Base-by-base conservation (phyloP, 1,140 invertebrate genomes). In the Diorhabda elongata region DNA sequence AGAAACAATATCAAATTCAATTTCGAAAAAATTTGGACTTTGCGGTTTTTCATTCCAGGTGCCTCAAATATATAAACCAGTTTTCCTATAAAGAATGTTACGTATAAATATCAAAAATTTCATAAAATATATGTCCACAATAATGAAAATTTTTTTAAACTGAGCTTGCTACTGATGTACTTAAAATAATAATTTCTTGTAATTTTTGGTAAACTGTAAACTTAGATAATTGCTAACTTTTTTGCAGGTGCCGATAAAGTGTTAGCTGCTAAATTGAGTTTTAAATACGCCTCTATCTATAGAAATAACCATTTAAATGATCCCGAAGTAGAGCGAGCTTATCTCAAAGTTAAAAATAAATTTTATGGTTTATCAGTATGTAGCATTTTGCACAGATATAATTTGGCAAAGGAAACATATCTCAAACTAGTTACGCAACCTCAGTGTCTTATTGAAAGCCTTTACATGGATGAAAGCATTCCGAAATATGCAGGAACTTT, bases 171-270 rank as follows among this genome's bases (percentile, higher is more conserved):
- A 26, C 26, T 26, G 26, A 26, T 26, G 26, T 26, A 26, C 26
- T 26, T 26, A 26, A 26, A 26, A 26, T 26, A 26, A 26, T 26
- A 26, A 26, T 26, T 26, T 26, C 26, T 26, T 26, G 26, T 26
- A 26, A 26, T 26, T 26, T 26, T 26, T 26, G 26, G 26, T 26
- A 26, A 26, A 26, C 26, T 26, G 0, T 26, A 26, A 26, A 26
- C 1, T 26, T 26, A 26, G 26, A 26, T 26, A 26, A 26, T 26
- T 26, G 26, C 43, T 61, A 0, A 42, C 44, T 56, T 71, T 58
- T 52, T 60, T 66, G 61, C 68, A 60, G 77, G 79, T 9, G 77
- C 73, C 8, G 79, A 80, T 74, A 71, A 78, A 71, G 77, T 80
- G 2, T 71, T 67, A 43, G 73, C 76, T 3, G 73, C 74, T 3